A percentile compares a stretch with the other conserved stretches of the same genome.
Conservation (phyloP, 2,888 invertebrate genomes). For the Drosophila siamana region DNA sequence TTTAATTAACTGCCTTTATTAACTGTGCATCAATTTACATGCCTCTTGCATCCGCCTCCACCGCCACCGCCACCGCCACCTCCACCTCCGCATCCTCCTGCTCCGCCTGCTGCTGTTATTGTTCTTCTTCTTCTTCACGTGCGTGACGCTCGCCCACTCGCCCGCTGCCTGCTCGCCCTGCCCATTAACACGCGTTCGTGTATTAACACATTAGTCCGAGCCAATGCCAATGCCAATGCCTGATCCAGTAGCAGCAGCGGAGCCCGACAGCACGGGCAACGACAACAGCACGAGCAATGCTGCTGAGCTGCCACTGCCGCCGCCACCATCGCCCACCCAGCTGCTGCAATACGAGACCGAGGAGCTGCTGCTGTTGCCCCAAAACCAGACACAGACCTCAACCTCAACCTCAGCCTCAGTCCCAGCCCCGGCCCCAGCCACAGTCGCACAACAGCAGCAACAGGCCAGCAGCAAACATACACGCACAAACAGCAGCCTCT, state of each 20-base stretch:
- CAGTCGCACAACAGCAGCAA: slow-evolving; percentile 44
- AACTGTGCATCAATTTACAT: slow-evolving; percentile 56
- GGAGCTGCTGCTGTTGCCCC: slow-evolving; percentile 45
- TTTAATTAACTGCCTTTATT: slow-evolving; percentile 73
- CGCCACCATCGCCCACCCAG: slow-evolving; percentile 84
- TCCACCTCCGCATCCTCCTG: too few relatives aligned
- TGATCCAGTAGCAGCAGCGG: slow-evolving; percentile 34
- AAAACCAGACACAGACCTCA: slow-evolving; percentile 30
- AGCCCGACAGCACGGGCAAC: slow-evolving; percentile 24
- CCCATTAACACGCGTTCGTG: slow-evolving; percentile 51
- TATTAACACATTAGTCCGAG: slow-evolving; percentile 75
- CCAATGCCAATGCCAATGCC: slow-evolving; percentile 51
- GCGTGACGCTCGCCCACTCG: slow-evolving; percentile 9
- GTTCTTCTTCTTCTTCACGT: slow-evolving; percentile 24
- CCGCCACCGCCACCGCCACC: slow-evolving; percentile 15
- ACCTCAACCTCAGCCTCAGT: slow-evolving; percentile 28
- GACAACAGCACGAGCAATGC: slow-evolving; percentile 46
- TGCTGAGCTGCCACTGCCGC: slow-evolving; percentile 83
- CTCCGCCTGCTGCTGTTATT: slow-evolving; percentile 1
- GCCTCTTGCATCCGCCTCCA: slow-evolving; percentile 8
- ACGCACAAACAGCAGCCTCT: slow-evolving; percentile 84
- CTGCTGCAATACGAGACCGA: slow-evolving; percentile 81
- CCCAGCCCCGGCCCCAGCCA: slow-evolving; percentile 20
- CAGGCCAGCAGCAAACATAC: slow-evolving; percentile 73
- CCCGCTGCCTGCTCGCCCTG: slow-evolving; percentile 18